Percentiles rank a stretch among this genome's conserved stretches.
These are phyloP conservation scores for Erynnis tages DNA, from an alignment of 2,888 invertebrate species.

Conservation along the genomic window DNA sequence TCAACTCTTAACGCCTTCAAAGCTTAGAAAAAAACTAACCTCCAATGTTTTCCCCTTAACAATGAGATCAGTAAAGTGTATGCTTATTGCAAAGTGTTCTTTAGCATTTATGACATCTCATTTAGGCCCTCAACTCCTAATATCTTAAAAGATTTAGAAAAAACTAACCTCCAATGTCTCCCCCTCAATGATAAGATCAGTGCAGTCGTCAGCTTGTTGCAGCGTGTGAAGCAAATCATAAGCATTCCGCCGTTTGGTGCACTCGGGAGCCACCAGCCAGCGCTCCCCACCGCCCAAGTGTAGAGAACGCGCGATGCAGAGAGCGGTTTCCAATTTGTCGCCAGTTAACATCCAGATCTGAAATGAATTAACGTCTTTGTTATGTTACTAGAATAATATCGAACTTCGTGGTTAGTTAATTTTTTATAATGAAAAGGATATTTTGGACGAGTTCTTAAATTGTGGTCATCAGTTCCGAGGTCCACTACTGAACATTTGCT, in stretches of 20 bases:
- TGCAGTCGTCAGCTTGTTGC: conserved; percentile 37
- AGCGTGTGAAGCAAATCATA: conserved; percentile 52
- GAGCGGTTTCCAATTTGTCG: conserved; percentile 98
- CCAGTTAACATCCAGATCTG: conserved; percentile 97
- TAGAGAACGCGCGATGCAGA: conserved; percentile 98
- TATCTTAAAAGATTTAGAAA: too few relatives aligned
- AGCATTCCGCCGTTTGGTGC: conserved; percentile 51
- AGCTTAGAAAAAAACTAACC: too few relatives aligned
- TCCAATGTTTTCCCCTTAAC: conserved; percentile 74
- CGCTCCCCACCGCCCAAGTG: conserved; percentile 81
- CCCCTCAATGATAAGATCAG: conserved; percentile 71
- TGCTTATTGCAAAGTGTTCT: conserved; percentile 40
- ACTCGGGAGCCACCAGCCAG: conserved; percentile 51
- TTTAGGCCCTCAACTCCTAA: too few relatives aligned
- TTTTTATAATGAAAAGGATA: too few relatives aligned
- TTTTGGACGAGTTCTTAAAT: too few relatives aligned
- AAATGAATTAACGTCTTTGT: too few relatives aligned
- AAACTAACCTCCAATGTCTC: conserved; percentile 71
- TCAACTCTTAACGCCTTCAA: too few relatives aligned
- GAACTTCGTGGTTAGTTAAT: too few relatives aligned
- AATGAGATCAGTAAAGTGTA: conserved; percentile 55
- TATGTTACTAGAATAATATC: too few relatives aligned
- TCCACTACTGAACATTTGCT: too few relatives aligned
- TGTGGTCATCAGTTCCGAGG: too few relatives aligned
- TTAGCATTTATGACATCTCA: too few relatives aligned